Conservation (phyloP, 2,888 invertebrate genomes). For the Melanostoma mellinum region DNA sequence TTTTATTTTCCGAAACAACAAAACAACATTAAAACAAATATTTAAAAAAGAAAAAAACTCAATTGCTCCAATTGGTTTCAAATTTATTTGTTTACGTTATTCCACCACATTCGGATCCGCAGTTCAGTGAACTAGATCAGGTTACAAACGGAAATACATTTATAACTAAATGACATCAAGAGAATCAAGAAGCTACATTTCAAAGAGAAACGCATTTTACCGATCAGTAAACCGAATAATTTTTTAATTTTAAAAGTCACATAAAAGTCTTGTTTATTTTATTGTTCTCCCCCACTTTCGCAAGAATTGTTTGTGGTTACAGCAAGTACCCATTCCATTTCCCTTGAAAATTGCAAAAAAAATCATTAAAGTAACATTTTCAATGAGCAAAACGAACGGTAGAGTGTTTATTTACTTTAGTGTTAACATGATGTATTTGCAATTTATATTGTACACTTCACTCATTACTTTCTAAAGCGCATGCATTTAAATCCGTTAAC, state of each 20-base stretch:
- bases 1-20: no score
- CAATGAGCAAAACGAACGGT: no score
- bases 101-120: not conserved
- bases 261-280: not conserved
- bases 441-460: no score
- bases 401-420: no score
- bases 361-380: not conserved
- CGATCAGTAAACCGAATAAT: constrained; percentile 23
- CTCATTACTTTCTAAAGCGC: no score
- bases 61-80: no score
- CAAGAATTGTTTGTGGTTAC: not conserved
- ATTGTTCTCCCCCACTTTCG: not conserved
- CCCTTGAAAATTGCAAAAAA: not conserved
- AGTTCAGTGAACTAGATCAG: constrained; percentile 25
- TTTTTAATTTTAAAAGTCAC: constrained; percentile 13
- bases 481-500: not conserved
- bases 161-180: not conserved
- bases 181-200: not conserved
- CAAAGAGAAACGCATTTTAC: not conserved
- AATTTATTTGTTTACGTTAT: not conserved
- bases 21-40: no score
- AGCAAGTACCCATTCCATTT: not conserved
- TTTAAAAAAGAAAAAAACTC: no score
- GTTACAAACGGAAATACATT: constrained; percentile 9
- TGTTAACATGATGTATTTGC: no score